A percentile compares a stretch with the other conserved stretches of the same genome.
These are phyloP conservation scores for Lepetodrilus schrolli DNA, from an alignment of 2,888 invertebrate genomes.

Conservation along the genomic window DNA sequence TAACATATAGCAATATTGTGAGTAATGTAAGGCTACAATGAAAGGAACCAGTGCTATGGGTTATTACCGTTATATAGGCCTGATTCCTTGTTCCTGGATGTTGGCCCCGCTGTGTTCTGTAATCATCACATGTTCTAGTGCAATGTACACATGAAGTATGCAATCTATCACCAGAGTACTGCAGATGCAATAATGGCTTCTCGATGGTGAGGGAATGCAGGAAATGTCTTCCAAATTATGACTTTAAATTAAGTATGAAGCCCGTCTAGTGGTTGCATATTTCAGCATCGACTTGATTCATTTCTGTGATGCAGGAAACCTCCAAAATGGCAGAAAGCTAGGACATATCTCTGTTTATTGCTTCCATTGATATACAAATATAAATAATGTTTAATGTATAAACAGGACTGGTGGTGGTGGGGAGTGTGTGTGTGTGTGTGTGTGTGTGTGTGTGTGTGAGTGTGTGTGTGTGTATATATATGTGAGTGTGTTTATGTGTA, in stretches of 20 bases:
- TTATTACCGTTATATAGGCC: too few relatives aligned
- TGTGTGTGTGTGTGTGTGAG: too few relatives aligned
- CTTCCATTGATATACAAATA: too few relatives aligned
- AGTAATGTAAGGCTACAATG: constrained; percentile 7
- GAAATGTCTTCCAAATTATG: constrained; percentile 20
- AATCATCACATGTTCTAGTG: constrained; percentile 3
- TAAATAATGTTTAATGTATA: too few relatives aligned
- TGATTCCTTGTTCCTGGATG: constrained; percentile 1
- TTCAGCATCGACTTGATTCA: neutral
- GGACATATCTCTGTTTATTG: too few relatives aligned
- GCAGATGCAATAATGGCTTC: constrained; percentile 7
- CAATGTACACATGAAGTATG: constrained; percentile 7
- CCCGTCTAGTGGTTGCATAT: neutral
- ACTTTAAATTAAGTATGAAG: constrained; percentile 25
- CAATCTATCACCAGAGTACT: constrained; percentile 14
- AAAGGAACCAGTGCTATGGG: neutral
- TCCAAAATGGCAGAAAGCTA: too few relatives aligned
- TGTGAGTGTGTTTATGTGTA: too few relatives aligned
- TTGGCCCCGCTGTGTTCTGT: neutral
- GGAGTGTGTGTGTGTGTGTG: too few relatives aligned
- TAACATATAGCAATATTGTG: neutral
- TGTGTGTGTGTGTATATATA: too few relatives aligned
- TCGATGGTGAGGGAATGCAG: constrained; percentile 2
- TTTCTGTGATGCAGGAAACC: too few relatives aligned
- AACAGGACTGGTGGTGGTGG: too few relatives aligned